Evolutionary conservation across 1,140 invertebrate genomes (phyloP).

Genomic region (Bombus picipes): DNA sequence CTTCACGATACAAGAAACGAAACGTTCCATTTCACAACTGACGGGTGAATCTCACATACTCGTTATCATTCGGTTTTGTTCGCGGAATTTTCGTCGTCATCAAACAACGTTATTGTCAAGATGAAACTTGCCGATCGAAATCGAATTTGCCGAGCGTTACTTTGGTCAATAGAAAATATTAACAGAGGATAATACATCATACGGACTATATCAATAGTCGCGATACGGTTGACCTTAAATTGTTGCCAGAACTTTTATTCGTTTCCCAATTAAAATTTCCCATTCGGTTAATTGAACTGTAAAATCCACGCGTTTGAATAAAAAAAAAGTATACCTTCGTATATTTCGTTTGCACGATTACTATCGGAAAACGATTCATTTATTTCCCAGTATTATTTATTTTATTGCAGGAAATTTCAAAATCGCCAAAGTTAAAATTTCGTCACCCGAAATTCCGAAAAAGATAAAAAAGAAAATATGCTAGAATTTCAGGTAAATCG

Average conservation of each 20-base stretch:
- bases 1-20: neutral
- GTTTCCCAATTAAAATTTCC: no score
- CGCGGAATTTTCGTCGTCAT: neutral
- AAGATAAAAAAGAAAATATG: neutral
- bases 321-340: neutral
- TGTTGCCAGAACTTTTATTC: no score
- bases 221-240: no score
- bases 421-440: no score
- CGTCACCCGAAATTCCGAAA: no score
- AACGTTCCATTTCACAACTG: neutral
- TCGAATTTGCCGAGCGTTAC: neutral
- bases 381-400: neutral
- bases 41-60: neutral
- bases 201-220: no score
- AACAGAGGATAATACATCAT: no score
- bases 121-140: neutral
- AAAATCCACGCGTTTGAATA: neutral
- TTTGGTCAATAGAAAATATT: no score
- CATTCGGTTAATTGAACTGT: no score
- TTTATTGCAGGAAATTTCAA: neutral
- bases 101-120: neutral
- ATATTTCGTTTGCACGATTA: neutral
- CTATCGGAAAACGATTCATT: neutral
- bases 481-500: neutral
- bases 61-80: neutral